These are phyloP conservation scores for Gastrophryne carolinensis DNA, from an alignment of 2,797 vertebrate genomes.

Conservation along the genomic window DNA sequence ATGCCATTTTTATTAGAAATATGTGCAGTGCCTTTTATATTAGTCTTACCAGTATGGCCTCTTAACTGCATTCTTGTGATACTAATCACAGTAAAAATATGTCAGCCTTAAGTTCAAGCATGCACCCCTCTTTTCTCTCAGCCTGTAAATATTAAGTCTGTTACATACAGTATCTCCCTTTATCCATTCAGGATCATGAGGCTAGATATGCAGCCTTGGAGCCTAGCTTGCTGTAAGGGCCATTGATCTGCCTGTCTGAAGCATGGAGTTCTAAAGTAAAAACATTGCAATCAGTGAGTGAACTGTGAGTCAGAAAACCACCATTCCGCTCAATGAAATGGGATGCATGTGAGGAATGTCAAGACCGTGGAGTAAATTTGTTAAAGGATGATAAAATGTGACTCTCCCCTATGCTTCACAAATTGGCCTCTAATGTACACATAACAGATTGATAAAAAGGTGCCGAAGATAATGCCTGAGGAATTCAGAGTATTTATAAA, in stretches of 20 bases:
- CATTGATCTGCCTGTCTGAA: background rate
- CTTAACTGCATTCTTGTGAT: too few relatives aligned
- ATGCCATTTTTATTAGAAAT: too few relatives aligned
- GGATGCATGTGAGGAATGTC: conserved; percentile 35
- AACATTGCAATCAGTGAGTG: background rate
- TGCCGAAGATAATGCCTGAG: background rate
- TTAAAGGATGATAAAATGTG: background rate
- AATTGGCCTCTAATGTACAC: background rate
- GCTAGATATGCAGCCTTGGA: background rate
- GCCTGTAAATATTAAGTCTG: background rate
- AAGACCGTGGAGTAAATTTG: background rate
- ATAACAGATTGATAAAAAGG: conserved; percentile 6
- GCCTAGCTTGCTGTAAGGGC: background rate
- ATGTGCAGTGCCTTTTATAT: too few relatives aligned
- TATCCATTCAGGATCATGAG: background rate
- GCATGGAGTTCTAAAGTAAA: background rate
- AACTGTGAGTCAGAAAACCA: background rate
- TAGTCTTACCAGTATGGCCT: too few relatives aligned
- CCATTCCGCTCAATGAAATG: background rate
- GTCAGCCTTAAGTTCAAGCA: too few relatives aligned
- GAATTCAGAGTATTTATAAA: conserved; percentile 19
- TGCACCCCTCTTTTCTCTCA: too few relatives aligned
- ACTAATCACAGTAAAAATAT: too few relatives aligned
- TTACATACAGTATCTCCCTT: background rate
- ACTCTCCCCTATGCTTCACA: background rate